Base-by-base conservation (phyloP, 2,113 vertebrate species). In the Micronycteris hirsuta region DNA sequence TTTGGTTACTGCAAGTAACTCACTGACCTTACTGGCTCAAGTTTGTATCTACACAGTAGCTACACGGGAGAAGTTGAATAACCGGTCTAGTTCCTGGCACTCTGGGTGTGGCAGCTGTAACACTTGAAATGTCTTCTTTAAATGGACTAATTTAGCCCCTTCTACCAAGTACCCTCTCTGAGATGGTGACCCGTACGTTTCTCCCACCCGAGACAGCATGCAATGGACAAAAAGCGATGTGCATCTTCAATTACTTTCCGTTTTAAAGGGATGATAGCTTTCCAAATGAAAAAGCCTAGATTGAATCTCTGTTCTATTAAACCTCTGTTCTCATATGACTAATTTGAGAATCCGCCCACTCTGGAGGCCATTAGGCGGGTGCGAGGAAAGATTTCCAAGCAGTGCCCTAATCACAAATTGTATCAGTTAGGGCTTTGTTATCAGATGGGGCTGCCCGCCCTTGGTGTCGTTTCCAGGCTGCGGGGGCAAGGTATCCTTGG, bases 1-100 rank as follows among this genome's bases (percentile, higher is more conserved):
- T 96, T 77, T 84, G 65, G 94, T 97, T 95, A 96, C 95, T 85
- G 38, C 24, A 41, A 90, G 26, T 76, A 87, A 82, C 94, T 95
- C 54, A 4, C 91, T 93, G 94, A 94, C 91, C 97, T 96, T 76
- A n/a, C 45, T 33, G 58, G 47, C 58, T 94, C 49, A 43, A 87
- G 38, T 84, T 65, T 3, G 1, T 58, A 58, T 86, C 70, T 78
- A 54, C 45, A 33, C 28, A 83, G 95, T 19, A 96, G 94, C 94
- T 94, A 5, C 7, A 47, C 45, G 15, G 41, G 19, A 26, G 47
- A 96, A 97, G 92, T 17, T 77, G 80, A 92, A 70, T 91, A 98
- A 97, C 43, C 47, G 0, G 93, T 95, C 86, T 4, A 10, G 38
- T 49, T 19, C 93, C 84, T 93, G 11, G n/a, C 20, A 0, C 68